Evolutionary conservation across 2,113 vertebrate genomes (phyloP).

Genomic region (Ailurus styani): DNA sequence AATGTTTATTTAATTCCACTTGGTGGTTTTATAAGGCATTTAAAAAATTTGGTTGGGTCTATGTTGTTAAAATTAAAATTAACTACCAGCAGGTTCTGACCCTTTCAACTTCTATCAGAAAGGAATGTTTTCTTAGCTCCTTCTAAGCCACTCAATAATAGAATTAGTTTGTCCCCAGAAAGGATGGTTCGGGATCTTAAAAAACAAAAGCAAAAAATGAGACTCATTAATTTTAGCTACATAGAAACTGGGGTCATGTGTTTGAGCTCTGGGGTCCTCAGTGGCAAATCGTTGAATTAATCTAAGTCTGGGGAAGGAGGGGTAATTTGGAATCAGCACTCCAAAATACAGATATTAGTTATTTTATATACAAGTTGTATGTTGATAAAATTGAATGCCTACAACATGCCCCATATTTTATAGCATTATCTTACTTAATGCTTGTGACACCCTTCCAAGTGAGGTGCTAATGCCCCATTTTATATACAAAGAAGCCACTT

Average conservation of each 20-base stretch:
- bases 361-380: background rate
- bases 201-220: background rate
- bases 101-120: background rate
- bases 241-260: background rate
- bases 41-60: background rate
- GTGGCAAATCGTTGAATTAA: background rate
- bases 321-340: background rate
- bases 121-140: background rate
- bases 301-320: background rate
- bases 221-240: background rate
- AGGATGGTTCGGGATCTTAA: background rate
- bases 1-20: background rate
- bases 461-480: background rate
- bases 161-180: background rate
- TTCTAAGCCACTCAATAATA: background rate
- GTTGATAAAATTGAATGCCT: background rate
- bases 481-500: background rate
- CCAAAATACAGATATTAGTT: background rate
- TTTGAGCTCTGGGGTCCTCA: background rate
- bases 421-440: background rate
- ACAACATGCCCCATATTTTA: too few relatives aligned
- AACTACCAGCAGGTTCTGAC: background rate
- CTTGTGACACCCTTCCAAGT: background rate
- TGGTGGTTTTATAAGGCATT: background rate
- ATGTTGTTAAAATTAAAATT: conserved; percentile 8